Conservation (phyloP, 2,888 invertebrate species). For the Melieria picta region DNA sequence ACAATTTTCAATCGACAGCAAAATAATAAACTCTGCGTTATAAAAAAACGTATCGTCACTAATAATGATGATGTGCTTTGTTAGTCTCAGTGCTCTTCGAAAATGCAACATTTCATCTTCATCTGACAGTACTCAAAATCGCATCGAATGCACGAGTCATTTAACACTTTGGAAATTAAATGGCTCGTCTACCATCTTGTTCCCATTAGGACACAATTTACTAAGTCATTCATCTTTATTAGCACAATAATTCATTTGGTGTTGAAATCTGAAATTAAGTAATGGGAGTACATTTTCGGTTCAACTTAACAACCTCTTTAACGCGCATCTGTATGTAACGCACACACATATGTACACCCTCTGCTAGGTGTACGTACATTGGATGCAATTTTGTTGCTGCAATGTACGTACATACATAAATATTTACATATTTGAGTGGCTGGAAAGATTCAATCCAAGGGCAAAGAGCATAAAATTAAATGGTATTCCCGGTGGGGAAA, state of each 20-base stretch:
- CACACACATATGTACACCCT: not conserved
- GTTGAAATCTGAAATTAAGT: slow-evolving; percentile 39
- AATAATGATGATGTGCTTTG: too few relatives aligned
- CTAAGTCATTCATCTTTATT: slow-evolving; percentile 42
- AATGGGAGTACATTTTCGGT: not conserved
- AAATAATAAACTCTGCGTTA: too few relatives aligned
- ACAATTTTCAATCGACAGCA: too few relatives aligned
- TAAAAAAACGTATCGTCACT: too few relatives aligned
- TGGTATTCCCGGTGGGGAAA: too few relatives aligned
- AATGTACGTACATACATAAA: not conserved
- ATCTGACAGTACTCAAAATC: not conserved
- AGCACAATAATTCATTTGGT: slow-evolving; percentile 41
- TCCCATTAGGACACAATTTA: slow-evolving; percentile 36
- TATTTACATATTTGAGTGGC: not conserved
- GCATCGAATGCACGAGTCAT: not conserved
- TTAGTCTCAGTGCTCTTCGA: too few relatives aligned
- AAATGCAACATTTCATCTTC: too few relatives aligned
- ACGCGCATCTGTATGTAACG: slow-evolving; percentile 35
- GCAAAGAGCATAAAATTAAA: too few relatives aligned
- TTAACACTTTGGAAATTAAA: slow-evolving; percentile 14
- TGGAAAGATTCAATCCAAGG: too few relatives aligned
- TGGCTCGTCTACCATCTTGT: slow-evolving; percentile 36
- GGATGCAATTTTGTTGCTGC: not conserved
- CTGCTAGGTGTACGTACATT: not conserved
- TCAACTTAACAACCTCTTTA: slow-evolving; percentile 24